These are phyloP conservation scores for Anthrax anthrax DNA, from an alignment of 2,888 invertebrate species.

Conservation along the genomic window DNA sequence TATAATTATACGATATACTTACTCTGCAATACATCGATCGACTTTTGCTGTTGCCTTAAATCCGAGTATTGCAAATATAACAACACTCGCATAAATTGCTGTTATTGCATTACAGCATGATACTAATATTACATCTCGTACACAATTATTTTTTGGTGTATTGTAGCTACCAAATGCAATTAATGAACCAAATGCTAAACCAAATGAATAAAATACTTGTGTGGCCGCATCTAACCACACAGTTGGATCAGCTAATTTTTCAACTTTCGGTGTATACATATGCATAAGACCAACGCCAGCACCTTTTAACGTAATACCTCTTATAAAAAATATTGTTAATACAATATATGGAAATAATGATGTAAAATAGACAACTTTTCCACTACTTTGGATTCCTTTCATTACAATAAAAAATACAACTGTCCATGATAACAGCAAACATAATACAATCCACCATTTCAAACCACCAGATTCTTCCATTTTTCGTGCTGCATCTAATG, in stretches of 20 bases:
- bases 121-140: conserved; percentile 77
- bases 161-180: conserved; percentile 95
- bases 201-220: conserved; percentile 93
- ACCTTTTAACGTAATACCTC: conserved; percentile 77
- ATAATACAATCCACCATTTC: conserved; percentile 86
- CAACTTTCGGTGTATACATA: conserved; percentile 88
- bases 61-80: conserved; percentile 88
- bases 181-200: conserved; percentile 85
- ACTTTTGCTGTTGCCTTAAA: conserved; percentile 90
- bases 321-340: conserved; percentile 83
- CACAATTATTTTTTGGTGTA: conserved; percentile 87
- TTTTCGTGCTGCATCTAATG: conserved; percentile 72
- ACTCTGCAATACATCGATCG: conserved; percentile 64
- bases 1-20: conserved; percentile 25
- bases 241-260: conserved; percentile 69
- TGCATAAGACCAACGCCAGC: conserved; percentile 74
- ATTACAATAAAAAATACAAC: conserved; percentile 90
- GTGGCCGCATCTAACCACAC: conserved; percentile 96
- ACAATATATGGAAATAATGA: conserved; percentile 90
- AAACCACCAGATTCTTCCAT: conserved; percentile 75
- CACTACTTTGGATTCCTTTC: conserved; percentile 93
- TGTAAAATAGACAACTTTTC: conserved; percentile 92
- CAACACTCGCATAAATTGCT: conserved; percentile 86
- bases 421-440: conserved; percentile 75
- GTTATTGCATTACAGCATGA: conserved; percentile 87